Base-by-base conservation (phyloP, 2,113 vertebrate genomes). In the Carettochelys insculpta region DNA sequence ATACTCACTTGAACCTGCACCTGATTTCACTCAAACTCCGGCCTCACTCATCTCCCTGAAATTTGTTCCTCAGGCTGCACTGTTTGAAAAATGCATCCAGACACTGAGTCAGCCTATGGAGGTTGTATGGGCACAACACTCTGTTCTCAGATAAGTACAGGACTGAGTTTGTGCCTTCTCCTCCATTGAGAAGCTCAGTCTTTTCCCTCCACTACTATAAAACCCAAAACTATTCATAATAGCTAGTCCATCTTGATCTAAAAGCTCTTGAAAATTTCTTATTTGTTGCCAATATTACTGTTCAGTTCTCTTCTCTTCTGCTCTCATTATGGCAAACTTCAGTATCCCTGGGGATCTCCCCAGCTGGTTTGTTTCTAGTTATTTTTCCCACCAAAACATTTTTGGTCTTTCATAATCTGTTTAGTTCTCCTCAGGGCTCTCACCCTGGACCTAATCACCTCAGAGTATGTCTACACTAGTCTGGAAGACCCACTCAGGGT, bases 351-450 rank as follows among this genome's bases (percentile, higher is more conserved):
- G n/a, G 83, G 56, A 56, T 80, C 77, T 1, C 2, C 4, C 11
- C 24, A 83, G 41, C 43, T 4, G 24, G 0, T 0, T 25, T 52
- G 27, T 24, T 52, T 82, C 31, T 73, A 68, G 78, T 43, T 80
- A 45, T 11, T 45, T 90, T 96, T 83, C 13, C 6, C 24, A 85
- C 76, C 82, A 87, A 90, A 94, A 47, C 20, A 78, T 75, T 88
- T 53, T 34, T 82, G 73, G 80, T 86, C 61, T 43, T 24, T 54
- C 0, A 1, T 53, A 65, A 4, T 61, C 50, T 85, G 52, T 81
- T 31, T 5, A 71, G 48, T 91, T 85, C 12, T 79, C 48, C n/a
- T 93, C 71, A 76, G 54, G 48, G 51, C 50, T 27, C 27, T 77
- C 92, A 11, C 20, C n/a, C 71, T 85, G 68, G 71, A 84, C n/a